phyloP scores from a whole-genome alignment of 2,797 vertebrate species.

The Pogoniulus pusillus region DNA sequence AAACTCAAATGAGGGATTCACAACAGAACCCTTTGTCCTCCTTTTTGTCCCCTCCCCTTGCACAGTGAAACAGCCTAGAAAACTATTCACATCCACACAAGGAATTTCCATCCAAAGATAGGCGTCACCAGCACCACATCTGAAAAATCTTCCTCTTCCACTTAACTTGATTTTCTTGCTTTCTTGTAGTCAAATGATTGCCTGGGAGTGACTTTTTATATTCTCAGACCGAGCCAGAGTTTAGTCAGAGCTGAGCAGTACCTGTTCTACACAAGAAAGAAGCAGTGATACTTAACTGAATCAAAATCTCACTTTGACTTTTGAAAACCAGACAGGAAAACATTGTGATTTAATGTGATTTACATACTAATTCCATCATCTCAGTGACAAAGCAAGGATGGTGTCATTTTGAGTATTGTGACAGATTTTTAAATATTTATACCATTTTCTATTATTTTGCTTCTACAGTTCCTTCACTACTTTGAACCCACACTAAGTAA shows the following conservation, averaged over 20 bases:
- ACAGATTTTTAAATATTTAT: slow-evolving; percentile 20
- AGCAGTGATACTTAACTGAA: neutral
- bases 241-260: neutral
- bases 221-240: neutral
- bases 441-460: neutral
- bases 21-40: neutral
- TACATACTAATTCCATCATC: slow-evolving; percentile 20
- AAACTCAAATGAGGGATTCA: neutral
- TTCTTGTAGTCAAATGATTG: neutral
- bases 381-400: neutral
- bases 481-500: neutral
- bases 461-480: neutral
- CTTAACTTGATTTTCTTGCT: neutral
- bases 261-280: neutral
- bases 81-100: neutral
- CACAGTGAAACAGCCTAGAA: accelerated
- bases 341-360: slow-evolving; percentile 9
- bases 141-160: neutral
- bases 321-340: neutral
- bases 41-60: neutral
- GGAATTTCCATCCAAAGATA: neutral
- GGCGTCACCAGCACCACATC: neutral
- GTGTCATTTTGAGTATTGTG: neutral
- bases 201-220: neutral
- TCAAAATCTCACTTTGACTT: neutral